Base-by-base conservation (phyloP, 2,113 vertebrate species). In the Oryzias melastigma region DNA sequence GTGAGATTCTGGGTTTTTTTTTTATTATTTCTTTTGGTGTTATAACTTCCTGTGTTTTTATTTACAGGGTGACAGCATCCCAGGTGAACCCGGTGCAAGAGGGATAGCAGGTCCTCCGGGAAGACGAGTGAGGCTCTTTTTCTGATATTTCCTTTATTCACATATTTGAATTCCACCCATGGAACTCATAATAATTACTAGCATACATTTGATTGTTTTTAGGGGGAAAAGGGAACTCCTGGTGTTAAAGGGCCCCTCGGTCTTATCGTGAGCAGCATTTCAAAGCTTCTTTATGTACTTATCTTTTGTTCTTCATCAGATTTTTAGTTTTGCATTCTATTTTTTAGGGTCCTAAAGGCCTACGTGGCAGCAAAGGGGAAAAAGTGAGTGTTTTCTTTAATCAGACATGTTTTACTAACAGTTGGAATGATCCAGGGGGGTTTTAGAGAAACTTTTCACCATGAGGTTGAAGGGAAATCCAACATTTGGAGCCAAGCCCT, bases 151-250 rank as follows among this genome's bases (percentile, higher is more conserved):
- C 13, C 3, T 44, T 50, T 12, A 2, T 27, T 5, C 25, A 42
- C 46, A 14, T 25, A 7, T 5, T 19, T 22, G 44, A 29, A 15
- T 17, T n/a, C 2, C 14, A 13, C 2, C 22, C 52, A 25, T 8
- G 18, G 13, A 18, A 44, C 19, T n/a, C 29, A 44, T 5, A 44
- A 44, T 16, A 4, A 4, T 62, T 27, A 24, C 50, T 41, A 10
- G 1, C 17, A 13, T 57, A 52, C 13, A 8, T 47, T 35, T 5
- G 10, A 3, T 35, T 5, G 7, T 57, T 65, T 77, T 46, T 74
- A 96, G 95, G 94, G 95, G 13, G 87, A 92, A 1, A 84, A 89
- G 42, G 95, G 95, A 19, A n/a, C 80, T 27, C 3, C 69, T 3
- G 94, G 95, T 52, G 24, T 80, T 35, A 87, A 66, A 53, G 95